These are phyloP conservation scores for Tenthredo notha DNA, from an alignment of 2,888 invertebrate species.

Conservation along the genomic window DNA sequence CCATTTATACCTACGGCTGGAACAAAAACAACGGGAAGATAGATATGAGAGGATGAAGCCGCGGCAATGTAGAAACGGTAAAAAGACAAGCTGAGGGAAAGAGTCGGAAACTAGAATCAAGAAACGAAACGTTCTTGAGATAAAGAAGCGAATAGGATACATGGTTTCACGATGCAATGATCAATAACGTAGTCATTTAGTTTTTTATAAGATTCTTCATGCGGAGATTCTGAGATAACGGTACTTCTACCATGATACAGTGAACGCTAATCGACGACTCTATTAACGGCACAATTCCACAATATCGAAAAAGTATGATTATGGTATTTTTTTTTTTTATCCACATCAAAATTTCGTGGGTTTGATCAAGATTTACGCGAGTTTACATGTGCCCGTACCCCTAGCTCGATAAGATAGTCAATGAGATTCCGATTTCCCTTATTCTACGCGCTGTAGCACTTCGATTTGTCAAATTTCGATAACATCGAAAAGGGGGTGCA, in stretches of 20 bases:
- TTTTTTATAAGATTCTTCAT: not conserved
- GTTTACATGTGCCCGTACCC: not conserved
- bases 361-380: not conserved
- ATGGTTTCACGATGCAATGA: not conserved
- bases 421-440: not conserved
- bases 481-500: not conserved
- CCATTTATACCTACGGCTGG: constrained; percentile 38
- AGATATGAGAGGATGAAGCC: constrained; percentile 34
- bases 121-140: not conserved
- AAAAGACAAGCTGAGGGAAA: not conserved
- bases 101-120: not conserved
- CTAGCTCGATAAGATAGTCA: not conserved
- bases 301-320: no score
- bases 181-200: not conserved
- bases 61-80: not conserved
- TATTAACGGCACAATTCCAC: not conserved
- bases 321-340: no score
- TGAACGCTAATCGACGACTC: not conserved
- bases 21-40: constrained; percentile 36
- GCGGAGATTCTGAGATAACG: not conserved
- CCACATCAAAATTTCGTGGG: no score
- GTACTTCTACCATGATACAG: no score
- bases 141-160: not conserved
- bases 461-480: constrained; percentile 15
- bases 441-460: not conserved